Evolutionary conservation across 2,113 vertebrate genomes (phyloP).

Genomic region (Trachemys scripta): DNA sequence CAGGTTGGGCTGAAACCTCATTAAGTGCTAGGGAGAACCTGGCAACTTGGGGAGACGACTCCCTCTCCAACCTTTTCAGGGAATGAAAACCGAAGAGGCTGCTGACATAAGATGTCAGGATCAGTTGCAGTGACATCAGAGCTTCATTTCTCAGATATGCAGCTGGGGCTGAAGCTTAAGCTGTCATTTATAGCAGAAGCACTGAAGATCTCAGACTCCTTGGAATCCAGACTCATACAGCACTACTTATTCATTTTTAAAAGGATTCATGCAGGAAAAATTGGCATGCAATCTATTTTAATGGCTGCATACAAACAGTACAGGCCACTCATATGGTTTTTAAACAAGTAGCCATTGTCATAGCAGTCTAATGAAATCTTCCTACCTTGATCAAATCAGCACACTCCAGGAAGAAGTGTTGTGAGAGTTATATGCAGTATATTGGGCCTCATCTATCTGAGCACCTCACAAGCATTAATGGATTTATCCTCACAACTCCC

Average conservation of each 20-base stretch:
- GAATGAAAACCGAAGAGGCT: constrained; percentile 1
- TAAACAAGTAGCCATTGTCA: background rate
- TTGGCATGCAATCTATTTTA: background rate
- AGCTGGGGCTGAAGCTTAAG: background rate
- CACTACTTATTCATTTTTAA: background rate
- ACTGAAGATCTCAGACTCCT: background rate
- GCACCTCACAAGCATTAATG: background rate
- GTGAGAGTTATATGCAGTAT: background rate
- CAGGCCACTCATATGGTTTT: background rate
- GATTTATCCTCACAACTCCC: background rate
- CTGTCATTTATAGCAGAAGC: background rate
- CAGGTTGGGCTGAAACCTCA: background rate
- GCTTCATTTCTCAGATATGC: background rate
- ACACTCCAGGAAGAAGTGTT: background rate
- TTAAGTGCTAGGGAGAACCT: background rate
- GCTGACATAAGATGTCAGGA: background rate
- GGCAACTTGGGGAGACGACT: background rate
- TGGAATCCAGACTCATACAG: background rate
- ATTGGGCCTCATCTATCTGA: background rate
- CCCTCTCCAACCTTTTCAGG: background rate
- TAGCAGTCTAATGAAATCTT: background rate
- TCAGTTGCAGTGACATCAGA: background rate
- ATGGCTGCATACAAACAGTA: background rate
- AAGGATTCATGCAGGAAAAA: background rate
- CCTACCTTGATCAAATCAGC: background rate